phyloP scores from a whole-genome alignment of 1,140 invertebrate genomes.

The Aleiodes sp. region DNA sequence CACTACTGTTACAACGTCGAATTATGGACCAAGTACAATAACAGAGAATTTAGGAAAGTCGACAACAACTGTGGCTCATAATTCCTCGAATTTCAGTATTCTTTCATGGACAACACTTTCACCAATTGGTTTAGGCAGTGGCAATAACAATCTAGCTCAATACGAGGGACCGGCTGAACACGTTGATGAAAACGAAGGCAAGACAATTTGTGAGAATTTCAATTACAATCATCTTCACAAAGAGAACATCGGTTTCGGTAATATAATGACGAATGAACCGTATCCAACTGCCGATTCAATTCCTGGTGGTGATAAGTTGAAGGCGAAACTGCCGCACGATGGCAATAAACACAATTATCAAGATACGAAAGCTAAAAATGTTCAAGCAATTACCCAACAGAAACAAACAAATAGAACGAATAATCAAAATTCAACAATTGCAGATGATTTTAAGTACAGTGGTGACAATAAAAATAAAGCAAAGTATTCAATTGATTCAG shows the following conservation, averaged over 20 bases:
- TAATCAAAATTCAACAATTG: constrained; percentile 36
- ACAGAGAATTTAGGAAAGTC: constrained; percentile 52
- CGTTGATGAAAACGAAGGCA: constrained; percentile 49
- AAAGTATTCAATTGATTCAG: constrained; percentile 57
- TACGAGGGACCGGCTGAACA: constrained; percentile 50
- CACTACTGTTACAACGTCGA: constrained; percentile 48
- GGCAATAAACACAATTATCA: constrained; percentile 49
- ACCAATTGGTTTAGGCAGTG: constrained; percentile 39
- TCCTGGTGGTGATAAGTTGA: constrained; percentile 50
- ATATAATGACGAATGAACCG: constrained; percentile 36
- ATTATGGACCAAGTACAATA: constrained; percentile 53
- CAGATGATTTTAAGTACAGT: constrained; percentile 51
- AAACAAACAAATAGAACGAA: constrained; percentile 37
- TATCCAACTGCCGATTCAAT: constrained; percentile 33
- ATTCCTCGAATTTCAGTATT: constrained; percentile 63
- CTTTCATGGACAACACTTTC: constrained; percentile 64
- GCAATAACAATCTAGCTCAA: constrained; percentile 49
- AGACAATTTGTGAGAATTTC: constrained; percentile 58
- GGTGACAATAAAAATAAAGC: constrained; percentile 53
- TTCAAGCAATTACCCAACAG: constrained; percentile 43
- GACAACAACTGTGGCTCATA: constrained; percentile 61
- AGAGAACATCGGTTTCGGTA: constrained; percentile 49
- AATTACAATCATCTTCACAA: constrained; percentile 57
- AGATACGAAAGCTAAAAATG: constrained; percentile 51
- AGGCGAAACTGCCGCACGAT: constrained; percentile 45